These are phyloP conservation scores for Diarsia mendica DNA, from an alignment of 2,888 invertebrate species.

Conservation along the genomic window DNA sequence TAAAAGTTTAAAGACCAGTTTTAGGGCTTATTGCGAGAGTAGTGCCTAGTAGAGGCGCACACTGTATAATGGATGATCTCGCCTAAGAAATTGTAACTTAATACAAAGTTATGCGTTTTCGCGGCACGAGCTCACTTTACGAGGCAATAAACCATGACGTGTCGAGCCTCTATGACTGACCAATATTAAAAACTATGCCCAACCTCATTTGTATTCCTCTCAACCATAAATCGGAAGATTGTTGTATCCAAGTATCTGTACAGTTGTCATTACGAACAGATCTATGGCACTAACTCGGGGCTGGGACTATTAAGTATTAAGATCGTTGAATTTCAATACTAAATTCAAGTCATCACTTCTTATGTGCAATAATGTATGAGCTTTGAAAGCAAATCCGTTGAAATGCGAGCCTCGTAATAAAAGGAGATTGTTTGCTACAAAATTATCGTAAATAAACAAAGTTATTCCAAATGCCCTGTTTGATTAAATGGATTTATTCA, in stretches of 20 bases:
- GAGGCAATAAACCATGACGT: constrained; percentile 83
- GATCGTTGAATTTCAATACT: constrained; percentile 61
- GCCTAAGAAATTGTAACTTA: constrained; percentile 82
- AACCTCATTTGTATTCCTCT: constrained; percentile 82
- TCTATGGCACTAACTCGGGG: constrained; percentile 67
- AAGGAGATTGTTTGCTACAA: constrained; percentile 37
- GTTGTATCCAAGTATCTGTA: constrained; percentile 68
- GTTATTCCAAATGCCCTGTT: constrained; percentile 36
- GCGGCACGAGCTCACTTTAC: constrained; percentile 85
- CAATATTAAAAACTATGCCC: constrained; percentile 82
- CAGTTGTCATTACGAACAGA: constrained; percentile 69
- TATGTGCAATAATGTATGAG: constrained; percentile 54
- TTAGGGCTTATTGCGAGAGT: constrained; percentile 52
- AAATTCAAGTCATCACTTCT: constrained; percentile 58
- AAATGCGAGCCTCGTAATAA: constrained; percentile 39
- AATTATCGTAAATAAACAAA: constrained; percentile 44
- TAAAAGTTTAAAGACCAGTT: constrained; percentile 41
- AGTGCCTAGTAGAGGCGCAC: constrained; percentile 45
- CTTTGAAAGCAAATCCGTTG: constrained; percentile 51
- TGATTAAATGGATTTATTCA: constrained; percentile 35
- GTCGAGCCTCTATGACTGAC: constrained; percentile 81
- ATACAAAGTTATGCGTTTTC: constrained; percentile 85
- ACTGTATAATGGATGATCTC: constrained; percentile 69
- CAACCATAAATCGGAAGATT: constrained; percentile 82
- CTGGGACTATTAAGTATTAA: constrained; percentile 66